Conservation (phyloP, 2,797 vertebrate genomes). For the Manis pentadactyla region DNA sequence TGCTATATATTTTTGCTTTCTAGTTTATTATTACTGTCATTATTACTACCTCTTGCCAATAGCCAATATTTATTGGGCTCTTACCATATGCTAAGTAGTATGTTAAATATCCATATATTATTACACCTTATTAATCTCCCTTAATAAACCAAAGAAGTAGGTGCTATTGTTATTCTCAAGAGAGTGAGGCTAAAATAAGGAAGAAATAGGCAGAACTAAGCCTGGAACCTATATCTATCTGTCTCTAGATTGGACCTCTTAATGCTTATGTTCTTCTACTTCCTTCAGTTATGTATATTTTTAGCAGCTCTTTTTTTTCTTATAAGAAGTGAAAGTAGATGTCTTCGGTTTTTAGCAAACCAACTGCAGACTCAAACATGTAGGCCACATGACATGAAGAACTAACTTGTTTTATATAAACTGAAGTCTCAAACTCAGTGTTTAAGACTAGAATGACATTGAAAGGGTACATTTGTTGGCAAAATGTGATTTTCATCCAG, state of each 20-base stretch:
- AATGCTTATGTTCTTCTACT: neutral
- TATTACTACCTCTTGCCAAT: neutral
- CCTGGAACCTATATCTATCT: neutral
- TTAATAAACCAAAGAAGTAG: neutral
- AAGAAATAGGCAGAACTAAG: neutral
- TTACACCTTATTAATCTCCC: neutral
- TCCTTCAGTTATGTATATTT: neutral
- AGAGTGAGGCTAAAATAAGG: neutral
- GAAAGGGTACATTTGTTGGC: neutral
- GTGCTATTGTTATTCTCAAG: neutral
- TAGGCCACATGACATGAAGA: neutral
- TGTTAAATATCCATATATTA: neutral
- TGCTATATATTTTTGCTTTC: slow-evolving; percentile 4
- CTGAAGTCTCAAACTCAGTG: neutral
- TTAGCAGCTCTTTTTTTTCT: neutral
- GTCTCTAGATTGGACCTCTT: neutral
- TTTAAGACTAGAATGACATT: neutral
- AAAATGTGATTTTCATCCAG: neutral
- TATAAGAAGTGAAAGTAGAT: neutral
- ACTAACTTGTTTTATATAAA: neutral
- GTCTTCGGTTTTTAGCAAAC: neutral
- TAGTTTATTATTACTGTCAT: neutral
- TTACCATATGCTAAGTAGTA: neutral
- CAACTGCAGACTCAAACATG: neutral
- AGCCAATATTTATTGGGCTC: neutral